Percentiles rank a stretch among this genome's conserved stretches.
phyloP scores from a whole-genome alignment of 2,113 vertebrate species.

The Cavia porcellus region DNA sequence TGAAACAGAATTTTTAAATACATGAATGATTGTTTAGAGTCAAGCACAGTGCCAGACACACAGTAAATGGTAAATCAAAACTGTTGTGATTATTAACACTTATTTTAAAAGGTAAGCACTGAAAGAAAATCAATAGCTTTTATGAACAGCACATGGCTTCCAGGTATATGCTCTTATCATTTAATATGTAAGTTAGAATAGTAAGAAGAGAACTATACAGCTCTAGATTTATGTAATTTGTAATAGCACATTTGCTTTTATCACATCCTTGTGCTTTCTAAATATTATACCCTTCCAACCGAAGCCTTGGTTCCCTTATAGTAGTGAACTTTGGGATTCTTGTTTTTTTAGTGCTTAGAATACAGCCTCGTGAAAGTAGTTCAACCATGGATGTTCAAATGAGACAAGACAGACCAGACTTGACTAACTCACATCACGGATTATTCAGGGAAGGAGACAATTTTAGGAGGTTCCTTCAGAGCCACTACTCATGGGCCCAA shows the following conservation, averaged over 20 bases:
- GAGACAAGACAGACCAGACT: neutral
- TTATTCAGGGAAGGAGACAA: neutral
- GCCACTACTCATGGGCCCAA: neutral
- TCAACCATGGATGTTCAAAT: neutral
- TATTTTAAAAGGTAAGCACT: neutral
- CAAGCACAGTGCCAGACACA: neutral
- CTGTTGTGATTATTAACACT: slow-evolving; percentile 32
- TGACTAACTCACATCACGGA: neutral
- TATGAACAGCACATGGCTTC: slow-evolving; percentile 2
- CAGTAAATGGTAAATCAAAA: slow-evolving; percentile 2
- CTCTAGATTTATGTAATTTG: neutral
- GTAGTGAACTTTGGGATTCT: neutral
- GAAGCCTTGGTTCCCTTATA: neutral
- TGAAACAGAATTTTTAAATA: neutral
- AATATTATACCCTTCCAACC: neutral
- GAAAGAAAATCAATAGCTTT: slow-evolving; percentile 5
- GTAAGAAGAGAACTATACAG: neutral
- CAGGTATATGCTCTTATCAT: neutral
- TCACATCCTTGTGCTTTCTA: neutral
- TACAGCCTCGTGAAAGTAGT: neutral
- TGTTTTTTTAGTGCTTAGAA: neutral
- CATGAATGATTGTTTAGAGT: neutral
- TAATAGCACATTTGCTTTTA: neutral
- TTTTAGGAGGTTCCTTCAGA: neutral
- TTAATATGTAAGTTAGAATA: neutral